Conservation (phyloP, 2,888 invertebrate species). For the Melangyna quadrimaculata region DNA sequence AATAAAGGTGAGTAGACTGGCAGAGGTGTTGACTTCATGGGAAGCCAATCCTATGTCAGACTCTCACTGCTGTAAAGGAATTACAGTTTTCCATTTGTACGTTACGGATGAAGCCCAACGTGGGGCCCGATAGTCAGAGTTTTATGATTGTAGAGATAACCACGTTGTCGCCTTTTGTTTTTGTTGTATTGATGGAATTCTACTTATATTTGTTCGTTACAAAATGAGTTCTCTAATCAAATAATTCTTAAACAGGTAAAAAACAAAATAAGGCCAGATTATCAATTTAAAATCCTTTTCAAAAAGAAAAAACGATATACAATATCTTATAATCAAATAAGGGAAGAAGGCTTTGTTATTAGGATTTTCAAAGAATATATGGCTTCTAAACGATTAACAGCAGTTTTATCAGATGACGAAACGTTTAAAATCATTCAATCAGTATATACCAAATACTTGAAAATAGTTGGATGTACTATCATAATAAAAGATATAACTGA, state of each 20-base stretch:
- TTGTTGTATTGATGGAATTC: too few species aligned
- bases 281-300: slow-evolving; percentile 9
- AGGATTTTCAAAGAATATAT: slow-evolving; percentile 20
- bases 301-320: slow-evolving; percentile 18
- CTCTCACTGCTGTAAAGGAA: too few species aligned
- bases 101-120: too few species aligned
- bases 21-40: too few species aligned
- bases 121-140: too few species aligned
- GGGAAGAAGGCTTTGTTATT: not conserved
- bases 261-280: not conserved
- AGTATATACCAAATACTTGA: slow-evolving; percentile 14
- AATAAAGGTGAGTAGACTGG: too few species aligned
- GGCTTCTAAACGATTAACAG: slow-evolving; percentile 6
- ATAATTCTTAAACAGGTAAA: too few species aligned
- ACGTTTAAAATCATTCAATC: slow-evolving; percentile 31
- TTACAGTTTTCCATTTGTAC: too few species aligned
- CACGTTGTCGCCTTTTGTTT: too few species aligned
- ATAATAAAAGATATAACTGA: not conserved
- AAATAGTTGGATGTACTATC: slow-evolving; percentile 17
- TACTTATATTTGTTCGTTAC: too few species aligned
- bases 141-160: too few species aligned
- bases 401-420: slow-evolving; percentile 13
- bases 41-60: too few species aligned
- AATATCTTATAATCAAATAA: not conserved
- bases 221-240: not conserved